Evolutionary conservation across 2,797 vertebrate species (phyloP).

Genomic region (Monodelphis domestica): DNA sequence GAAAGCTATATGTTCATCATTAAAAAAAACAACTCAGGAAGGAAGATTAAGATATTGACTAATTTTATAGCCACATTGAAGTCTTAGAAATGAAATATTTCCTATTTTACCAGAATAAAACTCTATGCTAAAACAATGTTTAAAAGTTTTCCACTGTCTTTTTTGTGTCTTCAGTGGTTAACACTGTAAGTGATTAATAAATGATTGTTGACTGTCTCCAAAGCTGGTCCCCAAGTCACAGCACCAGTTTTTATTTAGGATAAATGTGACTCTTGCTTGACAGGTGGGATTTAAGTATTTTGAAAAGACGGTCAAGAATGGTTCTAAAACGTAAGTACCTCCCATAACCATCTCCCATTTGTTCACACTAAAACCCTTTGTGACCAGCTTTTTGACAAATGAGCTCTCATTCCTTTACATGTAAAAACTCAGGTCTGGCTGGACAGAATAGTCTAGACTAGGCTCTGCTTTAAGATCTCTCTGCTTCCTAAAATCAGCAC

Average conservation of each 20-base stretch:
- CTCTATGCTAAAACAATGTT: background rate
- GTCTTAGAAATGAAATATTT: background rate
- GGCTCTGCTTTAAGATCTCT: slow-evolving; percentile 14
- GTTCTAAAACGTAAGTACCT: background rate
- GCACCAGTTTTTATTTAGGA: background rate
- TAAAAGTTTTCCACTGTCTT: background rate
- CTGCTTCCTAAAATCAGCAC: background rate
- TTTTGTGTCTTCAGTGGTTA: background rate
- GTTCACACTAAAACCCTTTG: background rate
- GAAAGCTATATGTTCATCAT: background rate
- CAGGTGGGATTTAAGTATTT: background rate
- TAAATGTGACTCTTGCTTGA: background rate
- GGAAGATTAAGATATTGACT: too few relatives aligned
- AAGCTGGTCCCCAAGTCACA: background rate
- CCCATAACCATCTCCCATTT: background rate
- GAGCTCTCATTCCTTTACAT: slow-evolving; percentile 10
- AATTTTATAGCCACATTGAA: too few relatives aligned
- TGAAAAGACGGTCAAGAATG: background rate
- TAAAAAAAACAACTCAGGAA: too few relatives aligned
- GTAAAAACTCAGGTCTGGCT: slow-evolving; percentile 19
- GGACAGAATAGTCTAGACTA: slow-evolving; percentile 14
- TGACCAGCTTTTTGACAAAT: slow-evolving; percentile 44
- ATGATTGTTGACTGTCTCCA: background rate
- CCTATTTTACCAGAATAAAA: background rate
- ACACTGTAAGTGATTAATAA: background rate